Base-by-base conservation (phyloP, 2,797 vertebrate genomes). In the Enteromius radiatus region DNA sequence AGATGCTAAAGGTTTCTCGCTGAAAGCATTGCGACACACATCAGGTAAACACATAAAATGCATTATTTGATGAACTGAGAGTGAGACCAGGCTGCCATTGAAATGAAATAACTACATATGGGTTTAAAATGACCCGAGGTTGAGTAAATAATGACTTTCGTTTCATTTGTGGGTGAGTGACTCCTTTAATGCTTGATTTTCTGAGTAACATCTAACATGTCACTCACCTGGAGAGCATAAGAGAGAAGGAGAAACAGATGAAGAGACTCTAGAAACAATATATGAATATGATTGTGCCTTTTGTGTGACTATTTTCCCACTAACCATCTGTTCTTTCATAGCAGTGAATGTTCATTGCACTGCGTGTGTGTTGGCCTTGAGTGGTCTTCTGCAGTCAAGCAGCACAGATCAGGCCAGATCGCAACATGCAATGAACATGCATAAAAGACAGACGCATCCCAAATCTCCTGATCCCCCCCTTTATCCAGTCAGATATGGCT, bases 301-400 rank as follows among this genome's bases (percentile, higher is more conserved):
- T 71, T 80, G 49, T 68, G 61, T 54, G n/a, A 49, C 49, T 31
- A 10, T 76, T 23, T 15, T 68, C 69, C 65, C 70, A 64, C 73
- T 68, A 82, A 77, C 85, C 85, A 85, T 79, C 87, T 88, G 83
- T 69, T 83, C 36, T 56, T 45, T 38, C 14, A 52, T 41, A 43
- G 49, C 28, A 59, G 64, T 43, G 43, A 78, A n/a, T 78, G 64
- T 33, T 81, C 73, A 63, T 33, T 15, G 31, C 71, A n/a, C 61
- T 76, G 38, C 71, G n/a, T 67, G 61, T 56, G 17, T 64, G 59
- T 28, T 70, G 70, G 64, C 23, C 61, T 64, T 8, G 23, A 61
- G 41, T 76, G 68, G 47, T 54, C 17, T 38, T 47, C 36, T 41
- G 65, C 59, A 15, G 26, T 61, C 5, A 5, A 33, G 65, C 65